A percentile compares a stretch with the other conserved stretches of the same genome.
Conservation (phyloP, 1,140 invertebrate species). For the Drosophila kurseongensis region DNA sequence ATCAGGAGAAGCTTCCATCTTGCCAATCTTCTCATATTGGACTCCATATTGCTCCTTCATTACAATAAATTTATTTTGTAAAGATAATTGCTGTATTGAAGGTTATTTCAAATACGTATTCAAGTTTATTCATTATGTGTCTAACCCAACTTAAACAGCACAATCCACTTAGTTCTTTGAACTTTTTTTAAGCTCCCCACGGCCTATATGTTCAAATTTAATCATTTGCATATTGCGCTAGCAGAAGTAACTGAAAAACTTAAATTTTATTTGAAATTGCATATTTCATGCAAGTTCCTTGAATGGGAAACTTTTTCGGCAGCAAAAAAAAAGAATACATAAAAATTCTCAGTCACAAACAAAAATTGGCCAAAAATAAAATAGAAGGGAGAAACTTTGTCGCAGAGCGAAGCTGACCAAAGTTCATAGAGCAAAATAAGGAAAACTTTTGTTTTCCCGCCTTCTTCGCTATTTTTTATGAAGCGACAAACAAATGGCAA, state of each 20-base stretch:
- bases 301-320: conserved; percentile 53
- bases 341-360: conserved; percentile 33
- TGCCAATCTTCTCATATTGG: neutral
- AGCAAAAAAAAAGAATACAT: conserved; percentile 28
- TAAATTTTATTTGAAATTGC: conserved; percentile 70
- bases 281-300: conserved; percentile 59
- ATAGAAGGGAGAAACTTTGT: conserved; percentile 58
- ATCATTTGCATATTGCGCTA: conserved; percentile 52
- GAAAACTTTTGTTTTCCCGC: conserved; percentile 80
- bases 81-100: conserved; percentile 9
- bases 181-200: neutral
- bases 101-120: conserved; percentile 8
- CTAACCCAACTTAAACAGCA: neutral
- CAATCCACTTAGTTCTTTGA: conserved; percentile 7
- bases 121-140: neutral
- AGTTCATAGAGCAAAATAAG: conserved; percentile 62
- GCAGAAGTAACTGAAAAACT: conserved; percentile 51
- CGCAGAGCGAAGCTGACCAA: conserved; percentile 62
- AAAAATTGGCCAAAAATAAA: conserved; percentile 27
- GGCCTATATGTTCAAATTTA: conserved; percentile 22
- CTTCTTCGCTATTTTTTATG: conserved; percentile 57
- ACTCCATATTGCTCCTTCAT: neutral
- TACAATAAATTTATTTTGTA: conserved; percentile 14
- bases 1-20: neutral
- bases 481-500: conserved; percentile 70